Evolutionary conservation across 92 coral and sea anemone species (phyloP), one percentile per base, ranked within the genome.

Genomic region (Metridium senile): DNA sequence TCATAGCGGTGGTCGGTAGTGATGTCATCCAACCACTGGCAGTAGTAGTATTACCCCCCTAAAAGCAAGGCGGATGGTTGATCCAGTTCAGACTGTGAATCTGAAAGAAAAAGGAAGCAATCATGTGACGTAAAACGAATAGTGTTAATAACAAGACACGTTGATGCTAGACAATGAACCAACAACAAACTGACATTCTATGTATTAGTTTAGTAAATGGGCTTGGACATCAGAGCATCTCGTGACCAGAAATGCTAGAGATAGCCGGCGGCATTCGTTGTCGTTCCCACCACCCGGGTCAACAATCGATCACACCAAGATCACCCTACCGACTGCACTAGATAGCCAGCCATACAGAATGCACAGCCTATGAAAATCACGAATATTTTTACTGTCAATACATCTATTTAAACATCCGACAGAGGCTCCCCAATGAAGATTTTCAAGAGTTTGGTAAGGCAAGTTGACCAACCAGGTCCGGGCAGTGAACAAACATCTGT

Each of bases 401-500:
- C 59, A 62, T 43, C 70, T 62, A 68, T 46, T 28, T 64, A 75
- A 62, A 75, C 71, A 75, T 75, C 80, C 80, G 80, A 25, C 43
- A 45, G 33, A 34, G 62, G 57, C 58, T 46, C 72, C 71, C 81
- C 78, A 73, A 73, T 49, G 78, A 33, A 61, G 78, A 77, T 77
- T 39, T 77, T 67, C 74, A 49, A 67, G 71, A 53, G 71, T 64
- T 39, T 77, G 17, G 33, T 33, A 43, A 43, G 81, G 73, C 35
- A 76, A 39, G 31, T 45, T 23, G 56, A n/a, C 82, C 56, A 66
- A 56, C 56, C 58, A 21, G 75, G 74, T 29, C 39, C 54, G 65
- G 66, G 25, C 39, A 68, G 19, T 16, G 84, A 58, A n/a, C 46
- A 22, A 70, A 75, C 84, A 79, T 79, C 80, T 88, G 93, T 88